Evolutionary conservation across 2,113 vertebrate genomes (phyloP).

Genomic region (Sylvia atricapilla): DNA sequence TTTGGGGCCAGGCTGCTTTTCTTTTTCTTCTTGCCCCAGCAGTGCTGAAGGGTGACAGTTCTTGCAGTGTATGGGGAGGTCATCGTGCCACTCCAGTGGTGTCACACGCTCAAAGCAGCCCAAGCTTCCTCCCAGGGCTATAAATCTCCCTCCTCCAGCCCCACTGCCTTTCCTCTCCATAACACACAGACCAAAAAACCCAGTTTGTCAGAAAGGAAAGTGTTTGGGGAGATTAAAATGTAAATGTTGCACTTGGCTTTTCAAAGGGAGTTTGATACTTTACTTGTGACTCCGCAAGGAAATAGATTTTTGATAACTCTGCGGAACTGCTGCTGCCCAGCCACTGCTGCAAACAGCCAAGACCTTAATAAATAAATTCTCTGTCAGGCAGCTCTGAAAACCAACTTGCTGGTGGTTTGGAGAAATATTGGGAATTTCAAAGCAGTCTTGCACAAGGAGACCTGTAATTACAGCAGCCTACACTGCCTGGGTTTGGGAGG

Average conservation of each 20-base stretch:
- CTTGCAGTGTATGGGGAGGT: neutral
- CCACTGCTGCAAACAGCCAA: neutral
- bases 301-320: conserved; percentile 70
- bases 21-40: neutral
- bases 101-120: neutral
- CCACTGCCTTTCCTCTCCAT: neutral
- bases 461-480: neutral
- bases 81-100: fast-evolving
- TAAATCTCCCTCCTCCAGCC: neutral
- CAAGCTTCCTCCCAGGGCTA: neutral
- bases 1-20: neutral
- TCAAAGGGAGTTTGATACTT: conserved; percentile 48
- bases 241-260: conserved; percentile 64
- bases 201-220: conserved; percentile 49
- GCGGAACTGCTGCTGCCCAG: conserved; percentile 20
- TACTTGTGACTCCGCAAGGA: conserved; percentile 27
- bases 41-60: neutral
- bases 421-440: conserved; percentile 27
- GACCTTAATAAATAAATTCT: conserved; percentile 65
- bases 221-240: conserved; percentile 67
- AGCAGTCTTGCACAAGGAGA: neutral
- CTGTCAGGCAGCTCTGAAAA: conserved; percentile 16
- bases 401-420: conserved; percentile 3
- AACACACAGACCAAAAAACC: conserved; percentile 11
- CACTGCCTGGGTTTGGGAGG: neutral